Evolutionary conservation across 2,113 vertebrate genomes (phyloP).

Genomic region (Ploceus nigricollis): DNA sequence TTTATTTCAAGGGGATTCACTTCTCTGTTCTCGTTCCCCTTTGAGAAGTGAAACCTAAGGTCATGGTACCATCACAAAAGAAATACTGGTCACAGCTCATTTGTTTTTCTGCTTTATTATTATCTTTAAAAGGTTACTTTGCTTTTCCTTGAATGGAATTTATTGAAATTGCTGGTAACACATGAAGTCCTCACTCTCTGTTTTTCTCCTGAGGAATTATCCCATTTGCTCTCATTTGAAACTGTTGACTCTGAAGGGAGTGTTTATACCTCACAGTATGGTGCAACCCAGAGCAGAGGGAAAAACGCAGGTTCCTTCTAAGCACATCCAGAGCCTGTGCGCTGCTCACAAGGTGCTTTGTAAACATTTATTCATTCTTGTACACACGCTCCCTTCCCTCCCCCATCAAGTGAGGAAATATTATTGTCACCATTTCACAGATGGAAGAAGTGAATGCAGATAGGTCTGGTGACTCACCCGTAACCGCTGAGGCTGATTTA

Average conservation of each 20-base stretch:
- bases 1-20: constrained; percentile 79
- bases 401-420: constrained; percentile 13
- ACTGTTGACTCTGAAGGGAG: constrained; percentile 18
- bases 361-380: constrained; percentile 40
- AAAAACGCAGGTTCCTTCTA: neutral
- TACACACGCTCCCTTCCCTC: neutral
- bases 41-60: constrained; percentile 79
- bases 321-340: neutral
- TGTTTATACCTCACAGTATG: constrained; percentile 8
- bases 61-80: constrained; percentile 63
- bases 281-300: neutral
- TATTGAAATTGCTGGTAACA: constrained; percentile 49
- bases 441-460: constrained; percentile 47
- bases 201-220: constrained; percentile 38
- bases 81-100: constrained; percentile 68
- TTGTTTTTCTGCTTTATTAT: constrained; percentile 64
- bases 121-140: constrained; percentile 66
- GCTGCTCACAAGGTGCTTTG: neutral
- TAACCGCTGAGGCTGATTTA: neutral
- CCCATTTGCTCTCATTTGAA: constrained; percentile 23
- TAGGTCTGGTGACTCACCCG: neutral
- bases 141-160: constrained; percentile 52
- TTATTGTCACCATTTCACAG: constrained; percentile 29
- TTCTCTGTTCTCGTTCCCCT: constrained; percentile 77
- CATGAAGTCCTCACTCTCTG: neutral